Evolutionary conservation across 2,888 invertebrate genomes (phyloP).

Genomic region (Polyploca ridens): DNA sequence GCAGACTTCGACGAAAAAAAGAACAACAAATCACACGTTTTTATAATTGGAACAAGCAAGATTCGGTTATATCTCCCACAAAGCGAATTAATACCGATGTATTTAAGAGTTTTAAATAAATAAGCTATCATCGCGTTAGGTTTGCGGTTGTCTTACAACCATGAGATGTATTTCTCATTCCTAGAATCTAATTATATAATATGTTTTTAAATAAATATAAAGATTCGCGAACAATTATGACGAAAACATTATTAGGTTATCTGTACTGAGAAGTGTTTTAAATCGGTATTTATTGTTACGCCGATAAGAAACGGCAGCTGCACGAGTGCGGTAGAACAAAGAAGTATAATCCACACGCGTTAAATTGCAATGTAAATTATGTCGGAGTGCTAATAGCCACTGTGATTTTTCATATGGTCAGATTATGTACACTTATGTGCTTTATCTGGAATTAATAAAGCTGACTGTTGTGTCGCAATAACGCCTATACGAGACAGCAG

Average conservation of each 20-base stretch:
- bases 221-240: background rate
- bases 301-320: slow-evolving; percentile 79
- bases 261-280: slow-evolving; percentile 69
- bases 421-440: slow-evolving; percentile 60
- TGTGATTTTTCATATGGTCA: slow-evolving; percentile 53
- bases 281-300: slow-evolving; percentile 71
- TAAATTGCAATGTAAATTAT: slow-evolving; percentile 63
- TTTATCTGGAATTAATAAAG: slow-evolving; percentile 69
- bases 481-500: slow-evolving; percentile 30
- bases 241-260: slow-evolving; percentile 47
- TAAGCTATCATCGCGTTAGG: background rate
- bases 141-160: slow-evolving; percentile 16
- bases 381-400: slow-evolving; percentile 47
- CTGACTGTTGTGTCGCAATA: slow-evolving; percentile 60
- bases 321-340: slow-evolving; percentile 71
- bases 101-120: background rate
- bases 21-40: slow-evolving; percentile 44
- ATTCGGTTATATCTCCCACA: slow-evolving; percentile 26
- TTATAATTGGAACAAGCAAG: slow-evolving; percentile 33
- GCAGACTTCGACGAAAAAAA: slow-evolving; percentile 66
- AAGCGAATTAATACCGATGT: slow-evolving; percentile 19
- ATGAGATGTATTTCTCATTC: slow-evolving; percentile 29
- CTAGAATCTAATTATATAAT: slow-evolving; percentile 23
- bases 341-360: slow-evolving; percentile 68
- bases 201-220: background rate